Conservation (phyloP, 2,113 vertebrate species). For the Archocentrus centrarchus region DNA sequence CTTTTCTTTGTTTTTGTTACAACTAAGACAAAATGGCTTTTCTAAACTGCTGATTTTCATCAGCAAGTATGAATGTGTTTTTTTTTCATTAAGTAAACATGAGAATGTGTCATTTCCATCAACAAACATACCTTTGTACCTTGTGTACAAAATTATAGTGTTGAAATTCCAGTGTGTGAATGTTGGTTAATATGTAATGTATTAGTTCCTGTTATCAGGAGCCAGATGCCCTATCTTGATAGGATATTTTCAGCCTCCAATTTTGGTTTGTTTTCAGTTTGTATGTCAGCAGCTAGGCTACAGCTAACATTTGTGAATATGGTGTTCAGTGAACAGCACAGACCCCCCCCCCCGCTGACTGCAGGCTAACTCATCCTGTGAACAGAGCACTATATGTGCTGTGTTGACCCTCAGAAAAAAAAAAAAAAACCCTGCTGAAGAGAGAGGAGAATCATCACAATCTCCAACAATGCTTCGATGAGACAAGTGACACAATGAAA, state of each 20-base stretch:
- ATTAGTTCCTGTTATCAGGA: slow-evolving; percentile 64
- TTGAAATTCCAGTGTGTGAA: slow-evolving; percentile 45
- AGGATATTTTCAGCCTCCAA: slow-evolving; percentile 58
- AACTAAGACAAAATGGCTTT: not conserved
- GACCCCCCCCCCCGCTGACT: slow-evolving; percentile 14
- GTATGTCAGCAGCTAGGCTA: slow-evolving; percentile 40
- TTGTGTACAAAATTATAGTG: slow-evolving; percentile 9
- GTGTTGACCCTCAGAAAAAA: slow-evolving; percentile 18
- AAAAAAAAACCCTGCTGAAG: slow-evolving; percentile 56
- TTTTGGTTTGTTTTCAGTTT: slow-evolving; percentile 49
- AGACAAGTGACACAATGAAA: slow-evolving; percentile 63
- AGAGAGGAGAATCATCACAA: slow-evolving; percentile 59
- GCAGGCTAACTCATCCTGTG: slow-evolving; percentile 39
- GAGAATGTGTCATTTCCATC: not conserved
- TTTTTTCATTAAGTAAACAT: not conserved
- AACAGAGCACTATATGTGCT: slow-evolving; percentile 51
- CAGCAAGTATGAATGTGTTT: not conserved
- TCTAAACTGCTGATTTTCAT: not conserved
- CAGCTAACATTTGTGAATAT: slow-evolving; percentile 37
- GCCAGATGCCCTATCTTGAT: slow-evolving; percentile 62
- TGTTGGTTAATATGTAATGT: slow-evolving; percentile 74
- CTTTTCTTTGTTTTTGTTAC: not conserved
- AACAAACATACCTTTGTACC: not conserved
- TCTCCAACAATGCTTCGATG: slow-evolving; percentile 60
- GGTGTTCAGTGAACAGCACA: slow-evolving; percentile 19